Conservation (phyloP, 2,113 vertebrate genomes). For the Protobothrops flavoviridis region DNA sequence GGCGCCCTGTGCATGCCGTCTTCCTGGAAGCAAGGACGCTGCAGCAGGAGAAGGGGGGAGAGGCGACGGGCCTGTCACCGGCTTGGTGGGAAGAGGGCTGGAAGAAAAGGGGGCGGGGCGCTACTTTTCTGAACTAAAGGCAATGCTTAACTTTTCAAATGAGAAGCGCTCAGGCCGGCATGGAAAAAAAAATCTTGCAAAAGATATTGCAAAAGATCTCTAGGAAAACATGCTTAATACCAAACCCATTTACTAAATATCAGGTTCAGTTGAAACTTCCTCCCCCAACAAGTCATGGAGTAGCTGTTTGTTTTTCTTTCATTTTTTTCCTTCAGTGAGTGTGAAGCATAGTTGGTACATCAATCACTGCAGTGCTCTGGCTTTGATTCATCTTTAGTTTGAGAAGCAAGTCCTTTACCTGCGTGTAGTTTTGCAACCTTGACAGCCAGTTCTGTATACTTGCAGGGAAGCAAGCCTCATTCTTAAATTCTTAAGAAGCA, state of each 20-base stretch:
- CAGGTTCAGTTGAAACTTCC: not conserved
- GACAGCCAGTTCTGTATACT: not conserved
- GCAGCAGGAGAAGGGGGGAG: not conserved
- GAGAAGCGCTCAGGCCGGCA: not conserved
- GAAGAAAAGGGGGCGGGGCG: not conserved
- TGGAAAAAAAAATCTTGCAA: not conserved
- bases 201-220: not conserved
- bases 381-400: not conserved
- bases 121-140: not conserved
- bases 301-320: not conserved
- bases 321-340: not conserved
- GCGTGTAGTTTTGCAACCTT: not conserved
- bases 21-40: not conserved
- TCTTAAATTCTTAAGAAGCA: not conserved
- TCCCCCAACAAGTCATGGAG: not conserved
- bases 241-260: not conserved
- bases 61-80: not conserved
- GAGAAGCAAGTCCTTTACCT: not conserved
- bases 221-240: not conserved
- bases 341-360: not conserved
- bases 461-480: not conserved
- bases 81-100: not conserved
- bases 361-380: not conserved
- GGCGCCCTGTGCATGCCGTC: not conserved
- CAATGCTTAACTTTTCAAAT: not conserved